Evolutionary conservation across 2,797 vertebrate genomes (phyloP), one percentile per base, ranked within the genome.

Genomic region (Paramormyrops hopkinsi): DNA sequence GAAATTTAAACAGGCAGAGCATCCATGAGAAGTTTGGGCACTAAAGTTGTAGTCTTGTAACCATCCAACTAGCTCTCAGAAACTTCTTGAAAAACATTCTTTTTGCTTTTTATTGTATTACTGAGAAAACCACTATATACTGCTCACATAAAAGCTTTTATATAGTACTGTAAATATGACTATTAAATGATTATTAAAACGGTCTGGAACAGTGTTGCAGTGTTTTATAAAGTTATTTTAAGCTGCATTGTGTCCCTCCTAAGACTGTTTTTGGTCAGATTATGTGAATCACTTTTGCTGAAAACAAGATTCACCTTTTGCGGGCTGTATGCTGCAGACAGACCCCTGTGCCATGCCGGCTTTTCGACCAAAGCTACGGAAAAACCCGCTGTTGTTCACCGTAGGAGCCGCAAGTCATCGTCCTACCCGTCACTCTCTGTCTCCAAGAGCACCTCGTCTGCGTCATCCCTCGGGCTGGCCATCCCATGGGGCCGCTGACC

Each of bases 371-470:
- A 29, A 17, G 29, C 5, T 2, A 69, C 4, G 3, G 65, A 69
- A 33, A 69, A 73, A 14, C 12, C 29, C 4, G 65, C 29, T 0
- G 29, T 17, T 4, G 29, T 14, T 73, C 65, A 14, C 29, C 25
- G 0, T 2, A 12, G 22, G 22, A 84, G 46, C 62, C 17, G 5
- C 41, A 29, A 50, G 33, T 41, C 85, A 25, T 5, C 4, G 46
- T 6, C 91, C 93, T 91, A 99, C 99, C 98, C 96, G 92, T 99
- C 98, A 73, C 96, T 94, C 92, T 98, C 98, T 1, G 97, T 94
- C 93, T 99, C 98, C 92, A 98, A 95, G 88, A 98, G 97, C 50
- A 97, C 95, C 84, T 98, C 96, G 0, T 98, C 97, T 0, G 96
- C 94, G 37, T 99, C 98, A 25, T 99, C 98, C 0, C 95, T 96